Conservation (phyloP, 1,140 invertebrate species). For the Camponotus floridanus region DNA sequence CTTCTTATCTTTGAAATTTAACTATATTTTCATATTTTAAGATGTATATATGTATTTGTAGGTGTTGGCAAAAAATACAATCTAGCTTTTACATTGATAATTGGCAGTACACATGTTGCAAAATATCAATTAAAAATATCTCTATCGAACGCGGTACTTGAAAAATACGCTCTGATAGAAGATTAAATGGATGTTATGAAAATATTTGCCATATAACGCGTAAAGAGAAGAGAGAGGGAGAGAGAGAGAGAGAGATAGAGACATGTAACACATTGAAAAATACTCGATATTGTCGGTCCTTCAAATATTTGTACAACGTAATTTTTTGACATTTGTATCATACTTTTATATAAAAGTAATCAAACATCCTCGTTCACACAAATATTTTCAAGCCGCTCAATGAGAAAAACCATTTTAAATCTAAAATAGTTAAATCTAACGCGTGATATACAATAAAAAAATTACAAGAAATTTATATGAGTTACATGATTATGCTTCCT, state of each 20-base stretch:
- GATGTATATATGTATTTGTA: no score
- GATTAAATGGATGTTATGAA: slow-evolving; percentile 64
- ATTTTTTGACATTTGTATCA: slow-evolving; percentile 56
- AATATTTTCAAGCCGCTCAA: slow-evolving; percentile 13
- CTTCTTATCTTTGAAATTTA: slow-evolving; percentile 40
- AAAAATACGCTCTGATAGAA: slow-evolving; percentile 59
- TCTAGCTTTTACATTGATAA: slow-evolving; percentile 35
- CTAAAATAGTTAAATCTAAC: background rate
- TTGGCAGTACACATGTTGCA: slow-evolving; percentile 9
- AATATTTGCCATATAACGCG: slow-evolving; percentile 57
- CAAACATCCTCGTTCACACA: slow-evolving; percentile 20
- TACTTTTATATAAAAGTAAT: slow-evolving; percentile 21
- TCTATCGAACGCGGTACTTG: slow-evolving; percentile 50
- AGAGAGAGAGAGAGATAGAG: slow-evolving; percentile 40
- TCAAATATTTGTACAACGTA: slow-evolving; percentile 49
- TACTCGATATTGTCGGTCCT: slow-evolving; percentile 44
- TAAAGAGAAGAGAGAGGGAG: background rate
- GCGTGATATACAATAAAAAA: background rate
- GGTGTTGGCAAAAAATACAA: slow-evolving; percentile 6
- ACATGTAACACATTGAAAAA: slow-evolving; percentile 51
- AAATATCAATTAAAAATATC: slow-evolving; percentile 61
- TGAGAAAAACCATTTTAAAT: background rate
- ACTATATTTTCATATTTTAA: background rate
- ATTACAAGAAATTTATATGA: slow-evolving; percentile 1
- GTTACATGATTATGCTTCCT: slow-evolving; percentile 19